A percentile compares a stretch with the other conserved stretches of the same genome.
Conservation (phyloP, 1,140 invertebrate species). For the Daktulosphaira vitifoliae region DNA sequence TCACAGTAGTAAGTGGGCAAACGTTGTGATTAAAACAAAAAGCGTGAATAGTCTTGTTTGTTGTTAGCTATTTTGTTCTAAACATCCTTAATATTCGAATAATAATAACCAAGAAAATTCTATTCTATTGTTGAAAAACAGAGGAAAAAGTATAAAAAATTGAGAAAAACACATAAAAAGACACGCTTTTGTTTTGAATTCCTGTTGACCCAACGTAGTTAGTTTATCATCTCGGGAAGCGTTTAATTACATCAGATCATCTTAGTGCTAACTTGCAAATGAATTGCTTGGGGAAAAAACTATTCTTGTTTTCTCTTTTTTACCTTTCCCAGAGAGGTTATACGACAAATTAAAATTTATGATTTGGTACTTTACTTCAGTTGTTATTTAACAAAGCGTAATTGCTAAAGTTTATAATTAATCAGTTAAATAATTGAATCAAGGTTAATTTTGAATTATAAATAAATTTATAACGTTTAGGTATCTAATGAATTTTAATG, state of each 20-base stretch:
- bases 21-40: not conserved
- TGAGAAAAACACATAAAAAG: not conserved
- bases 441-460: too few species aligned
- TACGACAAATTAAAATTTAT: too few species aligned
- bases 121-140: constrained; percentile 1
- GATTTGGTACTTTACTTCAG: too few species aligned
- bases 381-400: too few species aligned
- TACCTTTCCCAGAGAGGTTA: too few species aligned
- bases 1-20: constrained; percentile 1
- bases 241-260: not conserved
- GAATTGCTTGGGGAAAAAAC: not conserved
- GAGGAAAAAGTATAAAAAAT: not conserved
- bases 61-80: not conserved
- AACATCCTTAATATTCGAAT: not conserved
- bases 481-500: too few species aligned
- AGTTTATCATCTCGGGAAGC: constrained; percentile 1
- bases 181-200: not conserved
- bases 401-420: too few species aligned
- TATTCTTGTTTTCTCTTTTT: not conserved
- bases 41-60: not conserved
- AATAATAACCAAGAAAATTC: constrained; percentile 1
- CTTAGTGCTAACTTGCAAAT: not conserved
- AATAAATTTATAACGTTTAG: too few species aligned
- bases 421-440: too few species aligned
- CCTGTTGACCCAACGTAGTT: too few species aligned